Conservation (phyloP, 2,113 vertebrate species). For the Hypanus sabinus region DNA sequence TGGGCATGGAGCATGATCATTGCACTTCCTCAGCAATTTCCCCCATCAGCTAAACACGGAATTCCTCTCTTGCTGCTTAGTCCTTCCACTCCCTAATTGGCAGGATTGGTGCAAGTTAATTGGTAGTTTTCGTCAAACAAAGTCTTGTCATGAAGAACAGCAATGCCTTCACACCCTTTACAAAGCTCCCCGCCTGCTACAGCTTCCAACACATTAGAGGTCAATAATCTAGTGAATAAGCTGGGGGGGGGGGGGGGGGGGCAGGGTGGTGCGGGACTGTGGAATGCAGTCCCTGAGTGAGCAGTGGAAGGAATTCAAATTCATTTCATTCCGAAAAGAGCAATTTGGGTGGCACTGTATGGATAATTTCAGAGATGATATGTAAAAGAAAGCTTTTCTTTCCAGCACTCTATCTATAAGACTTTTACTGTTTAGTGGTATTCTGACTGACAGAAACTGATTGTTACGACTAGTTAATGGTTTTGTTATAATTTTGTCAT, state of each 20-base stretch:
- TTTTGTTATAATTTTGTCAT: too few relatives aligned
- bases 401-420: too few relatives aligned
- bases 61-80: too few relatives aligned
- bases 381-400: not conserved
- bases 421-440: too few relatives aligned
- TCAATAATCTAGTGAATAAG: not conserved
- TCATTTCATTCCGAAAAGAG: not conserved
- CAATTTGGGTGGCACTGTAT: too few relatives aligned
- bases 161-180: not conserved
- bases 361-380: not conserved
- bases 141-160: not conserved
- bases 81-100: not conserved
- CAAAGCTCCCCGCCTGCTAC: not conserved
- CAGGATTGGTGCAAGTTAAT: not conserved
- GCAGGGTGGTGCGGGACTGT: not conserved
- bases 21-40: not conserved
- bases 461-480: too few relatives aligned
- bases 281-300: not conserved
- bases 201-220: not conserved
- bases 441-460: too few relatives aligned
- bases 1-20: not conserved
- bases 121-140: not conserved
- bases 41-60: not conserved
- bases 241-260: too few relatives aligned
- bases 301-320: not conserved